Conservation (phyloP, 2,797 vertebrate species). For the Macropus fuliginosus region DNA sequence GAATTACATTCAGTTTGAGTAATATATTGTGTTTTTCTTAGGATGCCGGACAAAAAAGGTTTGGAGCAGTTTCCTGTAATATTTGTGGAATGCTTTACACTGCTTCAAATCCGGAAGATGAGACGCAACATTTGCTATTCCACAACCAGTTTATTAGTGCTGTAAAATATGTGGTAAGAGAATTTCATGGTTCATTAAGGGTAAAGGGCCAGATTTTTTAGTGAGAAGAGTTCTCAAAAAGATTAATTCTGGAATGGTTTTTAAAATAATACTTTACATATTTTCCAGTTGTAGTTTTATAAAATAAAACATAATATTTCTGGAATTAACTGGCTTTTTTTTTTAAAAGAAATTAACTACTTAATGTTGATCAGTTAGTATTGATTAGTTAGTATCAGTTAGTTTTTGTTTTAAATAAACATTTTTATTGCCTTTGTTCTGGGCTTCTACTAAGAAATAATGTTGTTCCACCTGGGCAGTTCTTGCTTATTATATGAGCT, state of each 20-base stretch:
- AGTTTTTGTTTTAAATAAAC: slow-evolving; percentile 60
- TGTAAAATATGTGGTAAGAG: slow-evolving; percentile 98
- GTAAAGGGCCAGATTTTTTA: slow-evolving; percentile 34
- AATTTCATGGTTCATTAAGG: slow-evolving; percentile 66
- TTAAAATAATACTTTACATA: not conserved
- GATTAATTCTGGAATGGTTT: slow-evolving; percentile 40
- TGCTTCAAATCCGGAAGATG: slow-evolving; percentile 96
- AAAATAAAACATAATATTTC: slow-evolving; percentile 43
- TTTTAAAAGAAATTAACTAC: slow-evolving; percentile 54
- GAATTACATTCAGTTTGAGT: not conserved
- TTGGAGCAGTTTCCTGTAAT: slow-evolving; percentile 95
- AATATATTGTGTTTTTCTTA: slow-evolving; percentile 74
- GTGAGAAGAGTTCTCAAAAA: slow-evolving; percentile 51
- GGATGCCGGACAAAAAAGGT: slow-evolving; percentile 96
- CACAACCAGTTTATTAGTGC: slow-evolving; percentile 99
- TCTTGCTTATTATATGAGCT: slow-evolving; percentile 49
- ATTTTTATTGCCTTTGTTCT: slow-evolving; percentile 48
- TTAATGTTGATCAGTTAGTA: slow-evolving; percentile 49
- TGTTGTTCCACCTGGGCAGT: slow-evolving; percentile 44
- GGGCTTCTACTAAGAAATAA: slow-evolving; percentile 25
- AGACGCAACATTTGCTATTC: slow-evolving; percentile 97
- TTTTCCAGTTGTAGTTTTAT: slow-evolving; percentile 22
- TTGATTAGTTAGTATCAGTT: not conserved
- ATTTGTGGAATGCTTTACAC: slow-evolving; percentile 99
- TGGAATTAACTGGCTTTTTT: slow-evolving; percentile 40